A percentile compares a stretch with the other conserved stretches of the same genome.
phyloP scores from a whole-genome alignment of 2,888 invertebrate species.

The Apamea crenata region DNA sequence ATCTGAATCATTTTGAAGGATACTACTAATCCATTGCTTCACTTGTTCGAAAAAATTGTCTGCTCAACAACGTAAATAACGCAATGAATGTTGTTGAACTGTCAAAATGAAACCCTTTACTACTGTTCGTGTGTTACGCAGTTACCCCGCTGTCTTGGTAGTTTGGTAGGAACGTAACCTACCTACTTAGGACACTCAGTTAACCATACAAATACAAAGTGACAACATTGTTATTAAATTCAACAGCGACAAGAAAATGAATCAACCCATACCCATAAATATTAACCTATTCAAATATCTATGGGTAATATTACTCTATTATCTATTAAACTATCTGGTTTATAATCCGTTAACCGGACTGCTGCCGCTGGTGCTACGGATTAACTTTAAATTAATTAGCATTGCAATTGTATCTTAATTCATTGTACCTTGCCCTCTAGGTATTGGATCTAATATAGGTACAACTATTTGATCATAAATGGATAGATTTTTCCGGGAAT shows the following conservation, averaged over 20 bases:
- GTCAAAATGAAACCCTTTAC: too few species aligned
- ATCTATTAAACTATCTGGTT: slow-evolving; percentile 21
- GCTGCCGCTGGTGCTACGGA: neutral
- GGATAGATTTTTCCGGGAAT: neutral
- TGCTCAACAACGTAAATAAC: too few species aligned
- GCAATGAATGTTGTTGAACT: too few species aligned
- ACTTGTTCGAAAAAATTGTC: too few species aligned
- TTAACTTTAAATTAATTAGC: slow-evolving; percentile 17
- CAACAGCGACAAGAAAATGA: slow-evolving; percentile 6
- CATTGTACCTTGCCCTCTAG: neutral
- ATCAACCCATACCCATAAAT: slow-evolving; percentile 6
- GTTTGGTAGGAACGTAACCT: neutral
- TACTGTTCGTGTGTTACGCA: too few species aligned
- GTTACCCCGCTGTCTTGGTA: neutral
- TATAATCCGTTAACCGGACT: slow-evolving; percentile 7
- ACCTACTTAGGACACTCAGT: neutral
- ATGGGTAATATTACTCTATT: slow-evolving; percentile 37
- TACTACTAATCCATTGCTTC: too few species aligned
- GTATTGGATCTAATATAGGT: neutral
- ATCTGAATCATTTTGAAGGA: too few species aligned
- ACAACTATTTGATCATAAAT: slow-evolving; percentile 1
- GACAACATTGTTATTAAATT: neutral
- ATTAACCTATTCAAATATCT: slow-evolving; percentile 42
- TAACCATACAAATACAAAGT: neutral
- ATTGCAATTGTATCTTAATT: slow-evolving; percentile 2